Evolutionary conservation across 2,888 invertebrate species (phyloP).

Genomic region (Sympetrum striolatum): DNA sequence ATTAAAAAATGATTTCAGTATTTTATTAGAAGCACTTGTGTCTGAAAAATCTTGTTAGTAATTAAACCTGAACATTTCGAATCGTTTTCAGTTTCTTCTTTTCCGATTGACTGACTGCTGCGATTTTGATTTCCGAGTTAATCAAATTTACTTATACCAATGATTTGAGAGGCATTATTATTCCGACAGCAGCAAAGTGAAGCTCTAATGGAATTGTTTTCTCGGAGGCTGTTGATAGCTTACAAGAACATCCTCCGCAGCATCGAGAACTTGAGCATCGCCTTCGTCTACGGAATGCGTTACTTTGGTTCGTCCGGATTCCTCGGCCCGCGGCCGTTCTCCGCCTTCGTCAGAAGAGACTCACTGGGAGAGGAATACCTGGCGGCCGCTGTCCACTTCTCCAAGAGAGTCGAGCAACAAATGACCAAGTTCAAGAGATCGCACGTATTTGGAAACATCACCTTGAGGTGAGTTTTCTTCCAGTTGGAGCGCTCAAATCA

Average conservation of each 20-base stretch:
- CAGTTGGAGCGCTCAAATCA: too few relatives aligned
- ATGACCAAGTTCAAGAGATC: constrained; percentile 52
- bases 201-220: too few relatives aligned
- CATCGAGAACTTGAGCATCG: constrained; percentile 59
- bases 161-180: too few relatives aligned
- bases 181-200: too few relatives aligned
- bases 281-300: constrained; percentile 59
- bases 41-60: too few relatives aligned
- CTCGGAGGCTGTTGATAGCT: constrained; percentile 57
- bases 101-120: too few relatives aligned
- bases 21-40: too few relatives aligned
- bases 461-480: constrained; percentile 35
- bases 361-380: constrained; percentile 59
- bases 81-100: too few relatives aligned
- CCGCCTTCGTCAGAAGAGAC: constrained; percentile 57
- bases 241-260: constrained; percentile 60
- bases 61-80: too few relatives aligned
- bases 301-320: constrained; percentile 57
- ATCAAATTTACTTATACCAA: too few relatives aligned
- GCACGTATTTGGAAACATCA: constrained; percentile 44
- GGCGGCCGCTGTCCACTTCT: constrained; percentile 57
- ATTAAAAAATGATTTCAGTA: too few relatives aligned
- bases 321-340: constrained; percentile 55
- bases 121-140: too few relatives aligned
- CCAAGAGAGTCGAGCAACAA: constrained; percentile 54